Evolutionary conservation across 2,797 vertebrate species (phyloP).

Genomic region (Nyctibius grandis): DNA sequence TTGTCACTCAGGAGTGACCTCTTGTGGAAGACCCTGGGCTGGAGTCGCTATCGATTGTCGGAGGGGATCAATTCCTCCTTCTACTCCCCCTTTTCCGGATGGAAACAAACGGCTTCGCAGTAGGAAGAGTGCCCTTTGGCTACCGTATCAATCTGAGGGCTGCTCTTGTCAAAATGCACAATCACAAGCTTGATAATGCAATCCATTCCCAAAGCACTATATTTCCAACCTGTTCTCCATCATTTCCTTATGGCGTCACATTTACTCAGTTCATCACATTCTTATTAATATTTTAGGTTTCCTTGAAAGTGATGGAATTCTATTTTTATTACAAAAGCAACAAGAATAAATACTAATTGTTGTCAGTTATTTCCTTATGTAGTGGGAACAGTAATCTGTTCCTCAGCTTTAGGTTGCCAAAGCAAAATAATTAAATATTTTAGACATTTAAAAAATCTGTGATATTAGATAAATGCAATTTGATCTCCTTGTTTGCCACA

Average conservation of each 20-base stretch:
- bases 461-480: constrained; percentile 67
- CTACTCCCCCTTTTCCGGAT: not conserved
- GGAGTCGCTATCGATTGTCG: not conserved
- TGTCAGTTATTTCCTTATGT: constrained; percentile 66
- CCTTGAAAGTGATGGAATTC: constrained; percentile 70
- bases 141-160: constrained; percentile 64
- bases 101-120: constrained; percentile 56
- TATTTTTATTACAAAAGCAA: constrained; percentile 71
- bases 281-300: constrained; percentile 70
- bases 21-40: not conserved
- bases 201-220: constrained; percentile 65
- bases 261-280: constrained; percentile 66
- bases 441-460: constrained; percentile 62
- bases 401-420: constrained; percentile 60
- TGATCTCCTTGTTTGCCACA: constrained; percentile 65
- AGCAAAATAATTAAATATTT: constrained; percentile 67
- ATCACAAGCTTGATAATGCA: constrained; percentile 64
- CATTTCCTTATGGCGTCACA: constrained; percentile 69
- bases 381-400: constrained; percentile 66
- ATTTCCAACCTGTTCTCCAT: constrained; percentile 69
- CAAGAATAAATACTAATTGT: constrained; percentile 70
- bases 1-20: constrained; percentile 30
- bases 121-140: constrained; percentile 67
- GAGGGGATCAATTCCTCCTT: constrained; percentile 43
- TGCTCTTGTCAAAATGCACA: constrained; percentile 69